Percentiles rank a stretch among this genome's conserved stretches.
phyloP scores from a whole-genome alignment of 2,113 vertebrate species.

The Laticauda colubrina region DNA sequence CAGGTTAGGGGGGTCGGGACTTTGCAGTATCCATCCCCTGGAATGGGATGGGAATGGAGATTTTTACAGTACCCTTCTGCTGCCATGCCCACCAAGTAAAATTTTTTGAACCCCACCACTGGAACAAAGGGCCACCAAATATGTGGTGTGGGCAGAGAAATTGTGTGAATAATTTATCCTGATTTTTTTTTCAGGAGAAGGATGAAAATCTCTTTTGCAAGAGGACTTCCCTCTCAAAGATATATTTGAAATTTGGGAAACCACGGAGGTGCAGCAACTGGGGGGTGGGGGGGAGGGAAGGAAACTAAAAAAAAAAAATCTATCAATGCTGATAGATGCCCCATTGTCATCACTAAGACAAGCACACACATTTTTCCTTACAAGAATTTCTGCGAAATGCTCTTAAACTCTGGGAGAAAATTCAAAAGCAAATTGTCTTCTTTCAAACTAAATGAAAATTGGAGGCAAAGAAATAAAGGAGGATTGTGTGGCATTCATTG shows the following conservation, averaged over 20 bases:
- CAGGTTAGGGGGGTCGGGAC: no score
- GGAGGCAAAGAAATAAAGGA: not conserved
- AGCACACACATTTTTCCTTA: not conserved
- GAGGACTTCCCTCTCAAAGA: not conserved
- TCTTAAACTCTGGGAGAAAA: not conserved
- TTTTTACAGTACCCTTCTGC: no score
- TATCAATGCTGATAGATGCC: not conserved
- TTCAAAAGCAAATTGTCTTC: not conserved
- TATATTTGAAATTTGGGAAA: not conserved
- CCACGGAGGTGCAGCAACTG: not conserved
- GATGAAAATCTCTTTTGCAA: not conserved
- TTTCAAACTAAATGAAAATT: not conserved
- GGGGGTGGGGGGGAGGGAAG: not conserved
- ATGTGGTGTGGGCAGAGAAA: no score
- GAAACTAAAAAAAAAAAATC: not conserved
- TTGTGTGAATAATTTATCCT: not conserved
- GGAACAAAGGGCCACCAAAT: no score
- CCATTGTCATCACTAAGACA: not conserved
- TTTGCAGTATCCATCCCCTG: no score
- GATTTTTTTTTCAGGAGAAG: not conserved
- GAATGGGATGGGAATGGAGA: no score
- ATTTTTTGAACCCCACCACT: no score
- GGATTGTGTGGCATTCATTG: not conserved
- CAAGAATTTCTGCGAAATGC: not conserved
- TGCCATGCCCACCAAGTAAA: no score